Percentiles rank a stretch among this genome's conserved stretches.
phyloP scores from a whole-genome alignment of 2,888 invertebrate species.

The Geotrupes spiniger region DNA sequence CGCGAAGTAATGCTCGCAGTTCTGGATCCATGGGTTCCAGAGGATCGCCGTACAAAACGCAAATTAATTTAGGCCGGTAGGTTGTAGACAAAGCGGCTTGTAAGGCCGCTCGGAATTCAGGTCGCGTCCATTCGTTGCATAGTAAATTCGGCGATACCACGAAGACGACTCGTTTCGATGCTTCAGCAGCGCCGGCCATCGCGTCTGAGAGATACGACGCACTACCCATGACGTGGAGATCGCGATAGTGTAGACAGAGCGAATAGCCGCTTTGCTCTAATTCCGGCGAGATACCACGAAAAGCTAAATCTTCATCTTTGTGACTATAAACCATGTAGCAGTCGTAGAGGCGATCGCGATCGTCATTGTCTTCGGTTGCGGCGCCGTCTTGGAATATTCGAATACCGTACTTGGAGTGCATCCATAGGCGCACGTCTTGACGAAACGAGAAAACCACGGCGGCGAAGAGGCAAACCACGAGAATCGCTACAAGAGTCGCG shows the following conservation, averaged over 20 bases:
- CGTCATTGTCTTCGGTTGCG: constrained; percentile 51
- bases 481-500: constrained; percentile 66
- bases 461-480: constrained; percentile 66
- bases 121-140: constrained; percentile 78
- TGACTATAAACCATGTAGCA: constrained; percentile 85
- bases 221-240: constrained; percentile 57
- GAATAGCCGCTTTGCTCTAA: constrained; percentile 69
- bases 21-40: constrained; percentile 72
- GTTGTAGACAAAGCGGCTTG: constrained; percentile 71
- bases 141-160: constrained; percentile 79
- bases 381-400: constrained; percentile 66
- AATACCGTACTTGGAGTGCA: constrained; percentile 74
- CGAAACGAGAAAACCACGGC: constrained; percentile 72
- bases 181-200: constrained; percentile 61
- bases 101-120: constrained; percentile 78
- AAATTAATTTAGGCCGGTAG: constrained; percentile 60
- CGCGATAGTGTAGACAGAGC: constrained; percentile 69
- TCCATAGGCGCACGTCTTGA: constrained; percentile 75
- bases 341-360: constrained; percentile 63
- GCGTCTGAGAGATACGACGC: constrained; percentile 62
- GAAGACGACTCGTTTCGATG: constrained; percentile 71
- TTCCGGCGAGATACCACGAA: constrained; percentile 66
- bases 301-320: constrained; percentile 73
- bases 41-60: constrained; percentile 66
- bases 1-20: constrained; percentile 68